These are phyloP conservation scores for Gymnosoma rotundatum DNA, from an alignment of 2,888 invertebrate species.

Conservation along the genomic window DNA sequence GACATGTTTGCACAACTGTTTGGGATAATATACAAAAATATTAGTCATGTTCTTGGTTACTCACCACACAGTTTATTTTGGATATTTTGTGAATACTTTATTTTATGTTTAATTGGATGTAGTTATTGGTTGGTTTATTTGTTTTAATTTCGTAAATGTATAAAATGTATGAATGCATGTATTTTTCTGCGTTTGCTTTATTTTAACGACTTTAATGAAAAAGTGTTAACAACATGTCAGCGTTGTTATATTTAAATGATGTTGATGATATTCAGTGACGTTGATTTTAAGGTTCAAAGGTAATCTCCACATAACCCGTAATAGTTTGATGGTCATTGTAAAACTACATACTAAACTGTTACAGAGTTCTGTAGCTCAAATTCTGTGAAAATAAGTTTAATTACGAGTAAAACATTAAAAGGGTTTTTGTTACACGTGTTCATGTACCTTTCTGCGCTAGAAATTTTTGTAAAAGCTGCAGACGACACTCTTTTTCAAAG, in stretches of 20 bases:
- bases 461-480: no score
- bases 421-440: no score
- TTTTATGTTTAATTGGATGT: neutral
- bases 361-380: no score
- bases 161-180: conserved; percentile 17
- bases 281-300: no score
- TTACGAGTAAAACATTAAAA: no score
- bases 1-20: neutral
- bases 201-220: conserved; percentile 48
- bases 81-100: neutral
- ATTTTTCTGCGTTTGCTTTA: conserved; percentile 30
- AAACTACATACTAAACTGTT: no score
- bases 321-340: no score
- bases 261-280: neutral
- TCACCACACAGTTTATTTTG: neutral
- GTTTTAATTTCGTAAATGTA: conserved; percentile 7
- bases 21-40: conserved; percentile 24
- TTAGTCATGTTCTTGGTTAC: neutral
- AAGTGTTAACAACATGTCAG: conserved; percentile 65
- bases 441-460: no score
- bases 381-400: no score
- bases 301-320: no score
- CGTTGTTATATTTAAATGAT: neutral
- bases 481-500: no score
- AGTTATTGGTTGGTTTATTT: conserved; percentile 20